Evolutionary conservation across 2,797 vertebrate species (phyloP).

Genomic region (Anolis apletophallus): DNA sequence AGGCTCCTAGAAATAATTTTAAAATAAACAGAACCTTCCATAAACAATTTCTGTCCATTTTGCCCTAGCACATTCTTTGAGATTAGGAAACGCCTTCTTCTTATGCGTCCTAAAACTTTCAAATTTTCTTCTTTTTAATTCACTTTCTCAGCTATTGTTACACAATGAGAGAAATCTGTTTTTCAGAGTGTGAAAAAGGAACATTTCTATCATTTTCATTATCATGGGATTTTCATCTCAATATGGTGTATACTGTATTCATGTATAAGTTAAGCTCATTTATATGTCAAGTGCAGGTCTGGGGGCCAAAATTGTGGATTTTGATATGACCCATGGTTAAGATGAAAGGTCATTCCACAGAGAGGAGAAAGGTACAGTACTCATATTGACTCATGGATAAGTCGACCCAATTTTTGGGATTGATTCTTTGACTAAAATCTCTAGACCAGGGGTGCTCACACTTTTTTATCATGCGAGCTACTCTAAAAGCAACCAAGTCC

Average conservation of each 20-base stretch:
- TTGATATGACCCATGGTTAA: too few relatives aligned
- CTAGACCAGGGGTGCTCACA: too few relatives aligned
- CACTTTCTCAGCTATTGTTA: neutral
- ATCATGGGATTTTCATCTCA: neutral
- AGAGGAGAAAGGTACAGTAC: too few relatives aligned
- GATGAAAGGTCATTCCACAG: too few relatives aligned
- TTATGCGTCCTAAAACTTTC: neutral
- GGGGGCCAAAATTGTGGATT: too few relatives aligned
- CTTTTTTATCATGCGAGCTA: too few relatives aligned
- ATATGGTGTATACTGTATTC: neutral
- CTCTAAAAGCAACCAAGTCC: too few relatives aligned
- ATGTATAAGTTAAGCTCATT: too few relatives aligned
- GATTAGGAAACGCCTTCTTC: neutral
- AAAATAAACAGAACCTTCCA: conserved; percentile 41
- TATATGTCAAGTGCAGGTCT: too few relatives aligned
- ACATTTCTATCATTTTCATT: neutral
- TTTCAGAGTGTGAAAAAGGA: neutral
- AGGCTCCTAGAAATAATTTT: conserved; percentile 87
- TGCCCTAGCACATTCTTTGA: neutral
- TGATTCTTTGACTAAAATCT: too few relatives aligned
- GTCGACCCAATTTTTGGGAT: too few relatives aligned
- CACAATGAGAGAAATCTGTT: neutral
- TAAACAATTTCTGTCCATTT: neutral
- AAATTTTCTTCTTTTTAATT: neutral
- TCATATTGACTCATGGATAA: too few relatives aligned